Conservation (phyloP, 2,113 vertebrate species). For the Eublepharis macularius region DNA sequence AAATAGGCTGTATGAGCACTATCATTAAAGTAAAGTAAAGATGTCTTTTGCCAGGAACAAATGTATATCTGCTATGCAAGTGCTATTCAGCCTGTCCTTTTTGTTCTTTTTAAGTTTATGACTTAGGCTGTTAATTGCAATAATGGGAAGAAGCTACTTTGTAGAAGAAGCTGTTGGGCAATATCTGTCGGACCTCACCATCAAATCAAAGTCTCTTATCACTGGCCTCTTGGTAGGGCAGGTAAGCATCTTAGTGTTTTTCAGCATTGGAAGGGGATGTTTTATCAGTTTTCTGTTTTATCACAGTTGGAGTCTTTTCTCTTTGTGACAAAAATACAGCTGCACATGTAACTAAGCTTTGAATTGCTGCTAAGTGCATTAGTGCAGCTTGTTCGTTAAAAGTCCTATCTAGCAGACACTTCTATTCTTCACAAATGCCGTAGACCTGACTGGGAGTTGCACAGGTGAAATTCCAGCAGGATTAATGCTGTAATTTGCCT, state of each 20-base stretch:
- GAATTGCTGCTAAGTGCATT: neutral
- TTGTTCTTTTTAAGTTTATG: constrained; percentile 24
- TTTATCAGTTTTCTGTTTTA: neutral
- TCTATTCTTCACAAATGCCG: neutral
- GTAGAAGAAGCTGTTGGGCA: constrained; percentile 76
- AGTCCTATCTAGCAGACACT: neutral
- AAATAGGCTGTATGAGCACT: no score
- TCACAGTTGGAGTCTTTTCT: neutral
- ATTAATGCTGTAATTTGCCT: no score
- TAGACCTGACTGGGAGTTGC: neutral
- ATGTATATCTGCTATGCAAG: no score
- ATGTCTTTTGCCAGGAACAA: no score
- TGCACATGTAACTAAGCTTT: no score
- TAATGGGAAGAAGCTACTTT: constrained; percentile 81
- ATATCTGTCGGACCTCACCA: constrained; percentile 73
- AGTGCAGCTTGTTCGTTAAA: neutral
- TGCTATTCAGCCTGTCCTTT: neutral
- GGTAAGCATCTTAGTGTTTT: constrained; percentile 68
- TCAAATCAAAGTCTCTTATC: constrained; percentile 59
- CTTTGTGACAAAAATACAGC: neutral
- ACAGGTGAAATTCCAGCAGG: neutral
- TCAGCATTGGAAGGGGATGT: neutral
- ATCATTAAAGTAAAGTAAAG: no score
- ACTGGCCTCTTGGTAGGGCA: constrained; percentile 92
- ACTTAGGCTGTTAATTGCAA: neutral